Evolutionary conservation across 2,113 vertebrate genomes (phyloP).

Genomic region (Poeciliopsis prolifica): DNA sequence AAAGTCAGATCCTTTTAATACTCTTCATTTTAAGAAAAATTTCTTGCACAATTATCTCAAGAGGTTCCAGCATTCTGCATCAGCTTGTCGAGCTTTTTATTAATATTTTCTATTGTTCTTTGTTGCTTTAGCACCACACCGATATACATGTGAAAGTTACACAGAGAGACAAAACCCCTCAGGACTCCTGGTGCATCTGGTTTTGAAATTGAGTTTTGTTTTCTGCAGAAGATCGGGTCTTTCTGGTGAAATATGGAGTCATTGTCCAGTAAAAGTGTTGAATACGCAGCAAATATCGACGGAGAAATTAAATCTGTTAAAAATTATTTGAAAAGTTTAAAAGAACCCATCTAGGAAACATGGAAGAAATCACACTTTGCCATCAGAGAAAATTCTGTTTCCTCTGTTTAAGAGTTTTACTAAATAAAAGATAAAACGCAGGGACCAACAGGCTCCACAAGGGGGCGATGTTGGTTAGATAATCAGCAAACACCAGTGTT

Average conservation of each 20-base stretch:
- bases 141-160: neutral
- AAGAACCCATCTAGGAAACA: neutral
- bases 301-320: neutral
- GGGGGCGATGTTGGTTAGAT: conserved; percentile 63
- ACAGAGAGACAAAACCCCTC: neutral
- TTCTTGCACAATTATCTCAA: too few relatives aligned
- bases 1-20: too few relatives aligned
- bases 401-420: neutral
- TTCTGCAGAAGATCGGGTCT: neutral
- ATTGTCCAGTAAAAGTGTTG: too few relatives aligned
- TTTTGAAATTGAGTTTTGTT: too few relatives aligned
- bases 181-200: neutral
- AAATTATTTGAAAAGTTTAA: neutral
- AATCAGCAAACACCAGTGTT: neutral
- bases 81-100: neutral
- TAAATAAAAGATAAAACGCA: neutral
- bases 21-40: too few relatives aligned
- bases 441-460: conserved; percentile 46
- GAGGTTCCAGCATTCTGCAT: neutral
- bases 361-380: neutral
- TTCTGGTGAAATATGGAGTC: neutral
- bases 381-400: neutral
- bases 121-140: neutral
- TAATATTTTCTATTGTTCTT: neutral
- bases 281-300: too few relatives aligned